Evolutionary conservation across 2,888 invertebrate genomes (phyloP), one percentile per base, ranked within the genome.

Genomic region (Cosmia pyralina): DNA sequence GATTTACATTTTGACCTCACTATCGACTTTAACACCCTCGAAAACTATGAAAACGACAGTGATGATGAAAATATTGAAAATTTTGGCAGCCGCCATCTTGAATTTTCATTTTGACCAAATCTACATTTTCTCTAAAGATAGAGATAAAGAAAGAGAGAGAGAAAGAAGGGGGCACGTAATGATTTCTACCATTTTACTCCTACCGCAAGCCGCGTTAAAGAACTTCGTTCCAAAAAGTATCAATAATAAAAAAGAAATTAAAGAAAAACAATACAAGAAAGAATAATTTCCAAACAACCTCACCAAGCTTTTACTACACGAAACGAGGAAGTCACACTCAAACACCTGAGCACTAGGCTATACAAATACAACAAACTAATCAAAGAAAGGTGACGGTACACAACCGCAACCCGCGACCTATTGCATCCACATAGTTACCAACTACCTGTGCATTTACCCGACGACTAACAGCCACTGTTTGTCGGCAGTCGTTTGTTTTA

Each of bases 311-410:
- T 41, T 10, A 10, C 17, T 58, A 11, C 13, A n/a, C 15, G 19
- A 59, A 68, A 69, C 64, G 17, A 72, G 65, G 68, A 75, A 76
- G 15, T 58, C 28, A 11, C 34, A 69, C 44, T 15, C 38, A 52
- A 69, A 41, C 63, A 17, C 38, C 38, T 69, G 44, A 66, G 28
- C 62, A 63, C 34, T 66, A 70, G 38, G 59, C 50, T 75, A n/a
- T 52, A 46, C 52, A 79, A 79, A 79, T 64, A 68, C 62, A 60
- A 63, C 57, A 83, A 74, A 76, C 62, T 63, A 72, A 81, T 74
- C 48, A 72, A 68, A 68, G 68, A 78, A 69, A 72, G 66, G 13
- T 70, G 63, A 52, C 75, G 65, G 46, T n/a, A 53, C 50, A 62
- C 44, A 55, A 46, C 64, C 19, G 11, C 48, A 34, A 52, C 74